Evolutionary conservation across 2,888 invertebrate species (phyloP), one percentile per base, ranked within the genome.

Genomic region (Argynnis bischoffii): DNA sequence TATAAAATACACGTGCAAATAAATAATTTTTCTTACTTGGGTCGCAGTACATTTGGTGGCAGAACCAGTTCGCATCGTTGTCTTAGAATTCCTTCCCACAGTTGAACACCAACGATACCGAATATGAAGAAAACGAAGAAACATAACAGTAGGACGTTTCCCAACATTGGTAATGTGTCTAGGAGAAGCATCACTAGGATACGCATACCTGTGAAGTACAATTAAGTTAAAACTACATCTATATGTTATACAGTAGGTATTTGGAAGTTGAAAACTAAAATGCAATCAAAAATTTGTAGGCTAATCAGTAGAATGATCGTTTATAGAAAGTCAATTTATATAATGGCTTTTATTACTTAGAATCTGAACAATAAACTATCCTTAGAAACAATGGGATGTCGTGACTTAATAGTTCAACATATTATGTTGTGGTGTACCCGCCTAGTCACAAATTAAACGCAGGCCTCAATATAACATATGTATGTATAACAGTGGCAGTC

Each of bases 61-160:
- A 96, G 92, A 73, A 95, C 94, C 70, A 98, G 94, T 85, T 96
- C 97, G 88, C 99, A 99, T 69, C 99, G 95, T 87, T 99, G 99
- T 75, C 99, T 94, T 65, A 99, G 94, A 72, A 99, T 97, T 59
- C 99, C 99, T 87, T 99, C 98, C 99, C 99, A 99, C 63, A 99
- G 94, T 89, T 99, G 99, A 53, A 99, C 99, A 21, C 99, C 99
- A 78, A 99, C 97, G 84, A 99, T 99, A 76, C 99, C 99, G 85
- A 99, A 99, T 87, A 99, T 99, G 94, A 99, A 99, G 95, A 99
- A 99, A 70, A 99, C 99, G 94, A 99, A 99, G 95, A 99, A 99
- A 92, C 99, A 99, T 74, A 99, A 94, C 76, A 99, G 94, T 76
- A 99, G 94, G 63, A 99, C 99, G 92, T 99, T 99, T 75, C 99